Evolutionary conservation across 2,888 invertebrate species (phyloP).

Genomic region (Diabrotica balteata): DNA sequence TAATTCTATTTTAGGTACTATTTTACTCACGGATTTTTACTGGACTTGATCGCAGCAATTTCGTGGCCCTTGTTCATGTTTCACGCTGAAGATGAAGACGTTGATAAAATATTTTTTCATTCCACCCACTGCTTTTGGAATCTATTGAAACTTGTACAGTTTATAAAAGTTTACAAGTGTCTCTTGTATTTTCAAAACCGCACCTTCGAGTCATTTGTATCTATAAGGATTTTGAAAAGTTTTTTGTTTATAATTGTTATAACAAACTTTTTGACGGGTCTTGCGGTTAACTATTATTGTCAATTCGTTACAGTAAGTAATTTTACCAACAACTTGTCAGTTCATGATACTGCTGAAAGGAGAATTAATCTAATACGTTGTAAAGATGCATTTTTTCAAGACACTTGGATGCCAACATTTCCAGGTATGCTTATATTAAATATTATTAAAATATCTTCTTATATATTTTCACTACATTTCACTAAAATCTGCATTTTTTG

Average conservation of each 20-base stretch:
- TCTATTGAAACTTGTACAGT: conserved; percentile 28
- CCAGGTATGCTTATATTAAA: conserved; percentile 15
- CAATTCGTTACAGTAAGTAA: conserved; percentile 3
- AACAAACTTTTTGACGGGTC: conserved; percentile 22
- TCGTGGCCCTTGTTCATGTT: conserved; percentile 25
- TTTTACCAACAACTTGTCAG: neutral
- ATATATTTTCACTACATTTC: neutral
- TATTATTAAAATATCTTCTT: neutral
- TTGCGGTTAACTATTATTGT: conserved; percentile 17
- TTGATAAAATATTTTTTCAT: conserved; percentile 14
- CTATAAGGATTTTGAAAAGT: conserved; percentile 20
- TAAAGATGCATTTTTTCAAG: conserved; percentile 8
- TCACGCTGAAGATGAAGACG: conserved; percentile 1
- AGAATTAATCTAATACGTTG: conserved; percentile 15
- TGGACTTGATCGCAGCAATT: conserved; percentile 31
- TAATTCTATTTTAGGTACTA: conserved; percentile 29
- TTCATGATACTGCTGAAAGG: neutral
- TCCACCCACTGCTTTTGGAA: conserved; percentile 22
- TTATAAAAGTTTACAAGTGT: conserved; percentile 30
- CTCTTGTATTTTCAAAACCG: conserved; percentile 23
- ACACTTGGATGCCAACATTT: conserved; percentile 9
- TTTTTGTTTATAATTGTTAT: conserved; percentile 15
- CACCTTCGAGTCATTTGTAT: conserved; percentile 7
- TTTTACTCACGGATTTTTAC: conserved; percentile 29
- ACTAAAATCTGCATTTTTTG: neutral